These are phyloP conservation scores for Actinostola sp. DNA, from an alignment of 92 coral and sea anemone genomes.

Conservation along the genomic window DNA sequence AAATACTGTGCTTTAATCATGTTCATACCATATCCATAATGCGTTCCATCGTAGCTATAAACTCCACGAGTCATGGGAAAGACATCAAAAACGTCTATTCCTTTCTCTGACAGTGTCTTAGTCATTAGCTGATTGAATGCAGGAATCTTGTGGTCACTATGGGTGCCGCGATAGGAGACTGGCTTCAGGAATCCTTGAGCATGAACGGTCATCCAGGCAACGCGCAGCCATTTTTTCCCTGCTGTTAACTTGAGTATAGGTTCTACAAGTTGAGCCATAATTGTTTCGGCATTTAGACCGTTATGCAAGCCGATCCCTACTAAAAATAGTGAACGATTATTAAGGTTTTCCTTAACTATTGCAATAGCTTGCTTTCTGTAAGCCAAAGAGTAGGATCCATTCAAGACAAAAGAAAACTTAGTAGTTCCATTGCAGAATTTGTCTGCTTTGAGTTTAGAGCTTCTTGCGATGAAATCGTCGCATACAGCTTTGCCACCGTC, in stretches of 20 bases:
- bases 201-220: constrained; percentile 71
- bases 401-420: constrained; percentile 41
- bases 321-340: constrained; percentile 45
- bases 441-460: constrained; percentile 2
- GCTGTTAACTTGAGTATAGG: constrained; percentile 51
- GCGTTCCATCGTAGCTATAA: constrained; percentile 81
- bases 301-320: constrained; percentile 68
- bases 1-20: constrained; percentile 75
- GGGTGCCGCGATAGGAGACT: constrained; percentile 31
- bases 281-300: constrained; percentile 20
- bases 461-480: constrained; percentile 29
- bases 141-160: constrained; percentile 36
- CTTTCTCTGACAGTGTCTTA: constrained; percentile 35
- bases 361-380: constrained; percentile 35
- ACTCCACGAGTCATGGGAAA: constrained; percentile 65
- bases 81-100: constrained; percentile 65
- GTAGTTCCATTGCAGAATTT: constrained; percentile 50
- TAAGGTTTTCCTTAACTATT: constrained; percentile 45
- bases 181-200: constrained; percentile 77
- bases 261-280: constrained; percentile 35
- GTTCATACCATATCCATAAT: constrained; percentile 71
- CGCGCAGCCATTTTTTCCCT: constrained; percentile 55
- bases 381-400: constrained; percentile 41
- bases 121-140: constrained; percentile 47
- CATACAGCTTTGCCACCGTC: constrained; percentile 66